Base-by-base conservation (phyloP, 2,797 vertebrate species). In the Calcarius lapponicus region DNA sequence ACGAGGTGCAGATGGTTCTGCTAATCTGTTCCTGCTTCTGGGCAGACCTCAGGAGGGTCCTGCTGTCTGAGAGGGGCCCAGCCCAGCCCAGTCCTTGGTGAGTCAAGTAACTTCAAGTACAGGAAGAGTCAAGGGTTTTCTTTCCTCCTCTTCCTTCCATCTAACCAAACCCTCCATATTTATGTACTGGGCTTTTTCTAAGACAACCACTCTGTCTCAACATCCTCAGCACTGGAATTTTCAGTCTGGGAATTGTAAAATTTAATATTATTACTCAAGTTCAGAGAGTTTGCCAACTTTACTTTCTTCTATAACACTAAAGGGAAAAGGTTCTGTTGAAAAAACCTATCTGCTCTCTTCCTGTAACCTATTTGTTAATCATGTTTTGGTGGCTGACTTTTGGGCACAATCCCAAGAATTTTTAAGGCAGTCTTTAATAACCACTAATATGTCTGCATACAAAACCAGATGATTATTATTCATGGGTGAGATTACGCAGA, bases 391-490 rank as follows among this genome's bases (percentile, higher is more conserved):
- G 96, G 82, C 89, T 97, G 97, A 94, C 83, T 98, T 98, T 97
- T 96, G 96, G 97, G 97, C 97, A 97, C 79, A 94, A 95, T 94
- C 97, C 97, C 97, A 97, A 96, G 90, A 97, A 97, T 94, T 96
- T 97, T 97, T 96, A 97, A 97, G 95, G 85, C 91, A 91, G 84
- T 73, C 88, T 98, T 95, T 98, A 97, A 97, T 97, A 98, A 97
- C 98, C 48, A 74, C 92, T 97, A 98, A 97, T 97, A 96, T 96
- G 95, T 94, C 95, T 97, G 96, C 94, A 96, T 97, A 84, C 92
- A 97, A 97, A 97, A 96, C 38, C 87, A 97, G 97, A 97, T 98
- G 96, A 98, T 98, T 98, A 98, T 98, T 98, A 98, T 98, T 98
- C 98, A 98, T 98, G 98, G 98, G 57, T 96, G 94, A 98, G 97